Evolutionary conservation across 2,113 vertebrate species (phyloP).

Genomic region (Burhinus oedicnemus): DNA sequence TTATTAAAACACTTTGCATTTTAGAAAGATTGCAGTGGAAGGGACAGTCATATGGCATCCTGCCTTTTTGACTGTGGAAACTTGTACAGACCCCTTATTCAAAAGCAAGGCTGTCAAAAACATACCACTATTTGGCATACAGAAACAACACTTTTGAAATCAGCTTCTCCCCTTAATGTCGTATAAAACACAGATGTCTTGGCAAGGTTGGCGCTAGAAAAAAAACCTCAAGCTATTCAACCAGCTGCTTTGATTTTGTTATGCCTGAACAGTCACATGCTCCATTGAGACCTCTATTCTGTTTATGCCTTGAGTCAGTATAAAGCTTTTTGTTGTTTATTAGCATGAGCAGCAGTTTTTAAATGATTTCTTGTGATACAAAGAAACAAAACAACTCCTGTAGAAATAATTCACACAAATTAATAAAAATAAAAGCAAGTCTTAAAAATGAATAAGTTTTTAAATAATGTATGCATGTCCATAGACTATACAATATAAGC

Average conservation of each 20-base stretch:
- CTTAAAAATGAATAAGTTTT: background rate
- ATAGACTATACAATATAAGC: accelerated
- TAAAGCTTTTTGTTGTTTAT: slow-evolving; percentile 1
- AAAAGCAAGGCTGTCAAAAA: slow-evolving; percentile 9
- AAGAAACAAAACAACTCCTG: background rate
- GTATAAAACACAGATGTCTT: slow-evolving; percentile 52
- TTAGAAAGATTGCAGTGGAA: background rate
- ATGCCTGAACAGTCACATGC: slow-evolving; percentile 13
- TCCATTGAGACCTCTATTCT: background rate
- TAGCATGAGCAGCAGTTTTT: background rate
- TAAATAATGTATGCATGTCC: background rate
- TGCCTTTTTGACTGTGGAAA: background rate
- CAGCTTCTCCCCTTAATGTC: background rate
- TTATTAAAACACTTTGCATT: background rate
- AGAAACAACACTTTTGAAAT: background rate
- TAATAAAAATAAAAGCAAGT: background rate
- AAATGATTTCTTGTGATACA: background rate
- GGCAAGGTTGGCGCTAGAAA: slow-evolving; percentile 38
- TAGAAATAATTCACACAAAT: background rate
- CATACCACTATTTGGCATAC: background rate
- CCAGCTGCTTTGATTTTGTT: slow-evolving; percentile 44
- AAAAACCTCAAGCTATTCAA: slow-evolving; percentile 31
- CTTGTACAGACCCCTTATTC: background rate
- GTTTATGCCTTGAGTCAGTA: slow-evolving; percentile 19
- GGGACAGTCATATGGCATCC: background rate